Percentiles rank a stretch among this genome's conserved stretches.
phyloP scores from a whole-genome alignment of 2,888 invertebrate species.

The Dascillus cervinus region DNA sequence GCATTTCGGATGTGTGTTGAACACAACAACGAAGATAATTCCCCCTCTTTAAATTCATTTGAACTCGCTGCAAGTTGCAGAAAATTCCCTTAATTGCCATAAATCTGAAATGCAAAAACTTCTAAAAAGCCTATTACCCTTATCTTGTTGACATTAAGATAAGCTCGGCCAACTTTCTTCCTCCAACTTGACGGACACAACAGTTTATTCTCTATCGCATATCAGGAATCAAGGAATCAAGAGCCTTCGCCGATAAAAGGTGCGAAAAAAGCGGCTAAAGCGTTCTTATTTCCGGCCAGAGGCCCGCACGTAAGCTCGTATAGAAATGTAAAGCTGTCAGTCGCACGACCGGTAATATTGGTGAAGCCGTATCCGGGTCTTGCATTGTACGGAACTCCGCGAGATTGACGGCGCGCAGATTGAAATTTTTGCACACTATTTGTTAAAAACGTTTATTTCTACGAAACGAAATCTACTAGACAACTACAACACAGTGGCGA shows the following conservation, averaged over 20 bases:
- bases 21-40: too few relatives aligned
- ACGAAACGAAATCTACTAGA: neutral
- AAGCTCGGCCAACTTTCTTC: too few relatives aligned
- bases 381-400: conserved; percentile 21
- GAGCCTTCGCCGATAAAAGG: conserved; percentile 25
- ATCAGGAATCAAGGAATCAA: conserved; percentile 19
- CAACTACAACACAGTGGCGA: conserved; percentile 4
- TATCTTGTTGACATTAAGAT: too few relatives aligned
- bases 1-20: too few relatives aligned
- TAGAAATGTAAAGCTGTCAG: conserved; percentile 32
- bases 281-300: conserved; percentile 25
- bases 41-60: too few relatives aligned
- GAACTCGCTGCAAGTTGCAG: too few relatives aligned
- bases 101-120: too few relatives aligned
- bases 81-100: too few relatives aligned
- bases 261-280: conserved; percentile 23
- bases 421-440: conserved; percentile 28
- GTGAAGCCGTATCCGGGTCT: conserved; percentile 27
- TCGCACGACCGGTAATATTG: conserved; percentile 26
- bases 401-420: conserved; percentile 28
- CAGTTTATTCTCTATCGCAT: too few relatives aligned
- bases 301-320: conserved; percentile 25
- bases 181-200: too few relatives aligned
- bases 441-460: neutral
- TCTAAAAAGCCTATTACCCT: too few relatives aligned